Base-by-base conservation (phyloP, 2,888 invertebrate species). In the Leucoma salicis region DNA sequence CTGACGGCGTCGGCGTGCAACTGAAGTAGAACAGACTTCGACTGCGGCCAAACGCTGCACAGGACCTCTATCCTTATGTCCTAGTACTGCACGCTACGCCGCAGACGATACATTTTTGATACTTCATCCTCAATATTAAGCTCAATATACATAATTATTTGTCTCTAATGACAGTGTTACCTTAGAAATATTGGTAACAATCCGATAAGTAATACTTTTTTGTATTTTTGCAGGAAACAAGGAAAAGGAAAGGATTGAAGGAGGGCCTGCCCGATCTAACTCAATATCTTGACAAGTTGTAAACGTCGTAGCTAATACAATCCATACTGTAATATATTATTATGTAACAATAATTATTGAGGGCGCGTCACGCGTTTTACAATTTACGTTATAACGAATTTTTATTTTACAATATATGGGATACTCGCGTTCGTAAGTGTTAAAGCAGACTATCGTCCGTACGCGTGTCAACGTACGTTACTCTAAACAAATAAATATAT, bases 191-290 rank as follows among this genome's bases (percentile, higher is more conserved):
- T n/a, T n/a, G n/a, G n/a, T n/a, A n/a, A n/a, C n/a, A n/a, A n/a
- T n/a, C n/a, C n/a, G n/a, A n/a, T n/a, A n/a, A n/a, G n/a, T n/a
- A n/a, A 25, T 25, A 3, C 25, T n/a, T 6, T 25, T 39, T 32
- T 40, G 43, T 68, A 68, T 57, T 47, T 59, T 87, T 90, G 34
- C 90, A 94, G 93, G 97, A 97, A 42, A 99, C 97, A 67, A 96
- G 99, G 85, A 99, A 99, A 92, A 94, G 99, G 90, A 99, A 99
- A 93, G 99, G 99, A 88, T 93, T 99, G 79, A 99, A 99, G 91
- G 99, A 99, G 81, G 97, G 97, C 83, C 93, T 99, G 65, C 99
- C 99, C 73, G 96, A 97, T 80, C 92, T 99, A 77, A 90, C 94
- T 77, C 95, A 96, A 92, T 99, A 97, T 90, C 92, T 99, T 91